Evolutionary conservation across 2,113 vertebrate genomes (phyloP), one percentile per base, ranked within the genome.

Genomic region (Coptodon bakossiorum): DNA sequence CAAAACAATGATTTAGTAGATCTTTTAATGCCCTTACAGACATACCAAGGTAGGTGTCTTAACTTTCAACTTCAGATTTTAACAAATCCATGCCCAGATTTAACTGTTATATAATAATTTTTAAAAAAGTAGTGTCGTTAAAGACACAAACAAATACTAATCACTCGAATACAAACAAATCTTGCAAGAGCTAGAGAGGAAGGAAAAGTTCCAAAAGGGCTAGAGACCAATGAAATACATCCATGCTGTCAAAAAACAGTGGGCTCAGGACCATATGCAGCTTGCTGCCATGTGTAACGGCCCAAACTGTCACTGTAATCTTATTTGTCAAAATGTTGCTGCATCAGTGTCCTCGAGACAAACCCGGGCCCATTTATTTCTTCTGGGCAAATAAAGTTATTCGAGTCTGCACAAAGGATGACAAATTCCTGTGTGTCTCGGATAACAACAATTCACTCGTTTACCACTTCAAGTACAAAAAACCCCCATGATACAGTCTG

Each of bases 331-430:
- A 80, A 76, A 86, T 76, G 81, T 85, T 76, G 80, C 85, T 73
- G 82, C 83, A 48, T 78, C 88, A 76, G 17, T 81, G 61, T 88
- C 61, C 53, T 29, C 2, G 5, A 81, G 66, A 89, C 83, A 54
- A 48, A 88, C 56, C 52, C 36, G 1, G 4, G 29, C 24, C 63
- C 81, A 40, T 91, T 80, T 63, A 38, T 90, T 90, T 82, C 48
- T 36, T 11, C 63, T 7, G 7, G 27, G n/a, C 80, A 85, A 91
- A 92, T 88, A 83, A 90, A 89, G 89, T 92, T 86, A 86, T 80
- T 66, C 31, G 79, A 45, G 54, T 48, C 89, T 85, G 81, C 52
- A 40, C 90, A 56, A 85, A 79, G 52, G 79, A 56, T 89, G 78
- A 86, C 86, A 76, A 80, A 91, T 89, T 81, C 84, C 84, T 14